Evolutionary conservation across 2,797 vertebrate species (phyloP).

Genomic region (Sebastiscus tertius): DNA sequence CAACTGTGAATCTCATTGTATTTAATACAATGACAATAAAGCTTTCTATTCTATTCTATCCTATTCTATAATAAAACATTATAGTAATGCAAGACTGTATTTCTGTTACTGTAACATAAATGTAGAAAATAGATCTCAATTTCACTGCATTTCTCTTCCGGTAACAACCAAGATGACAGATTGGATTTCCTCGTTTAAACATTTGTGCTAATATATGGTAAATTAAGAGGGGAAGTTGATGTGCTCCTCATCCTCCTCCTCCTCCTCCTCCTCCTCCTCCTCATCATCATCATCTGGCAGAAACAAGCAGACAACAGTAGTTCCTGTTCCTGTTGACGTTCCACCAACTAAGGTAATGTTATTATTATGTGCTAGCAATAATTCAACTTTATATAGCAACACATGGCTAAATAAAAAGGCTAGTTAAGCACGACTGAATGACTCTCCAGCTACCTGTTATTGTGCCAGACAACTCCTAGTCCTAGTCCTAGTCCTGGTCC

Average conservation of each 20-base stretch:
- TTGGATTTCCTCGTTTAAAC: too few relatives aligned
- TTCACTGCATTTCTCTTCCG: background rate
- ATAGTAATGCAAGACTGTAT: background rate
- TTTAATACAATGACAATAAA: too few relatives aligned
- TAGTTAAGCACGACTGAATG: background rate
- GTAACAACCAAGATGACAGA: background rate
- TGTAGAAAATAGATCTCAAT: too few relatives aligned
- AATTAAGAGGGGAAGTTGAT: background rate
- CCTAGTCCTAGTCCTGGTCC: too few relatives aligned
- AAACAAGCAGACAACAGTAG: background rate
- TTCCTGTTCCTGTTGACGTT: background rate
- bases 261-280: background rate
- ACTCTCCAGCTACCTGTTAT: conserved; percentile 8
- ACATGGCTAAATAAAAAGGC: background rate
- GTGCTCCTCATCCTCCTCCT: background rate
- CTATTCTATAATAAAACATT: background rate
- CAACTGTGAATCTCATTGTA: too few relatives aligned
- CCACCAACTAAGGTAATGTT: background rate
- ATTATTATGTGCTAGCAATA: background rate
- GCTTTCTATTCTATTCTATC: too few relatives aligned
- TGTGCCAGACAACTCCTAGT: background rate
- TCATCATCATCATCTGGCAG: background rate
- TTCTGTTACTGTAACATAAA: background rate
- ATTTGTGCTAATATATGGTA: background rate
- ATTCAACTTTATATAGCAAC: background rate